A percentile compares a stretch with the other conserved stretches of the same genome.
phyloP scores from a whole-genome alignment of 2,113 vertebrate species.

The Amphiprion percula region DNA sequence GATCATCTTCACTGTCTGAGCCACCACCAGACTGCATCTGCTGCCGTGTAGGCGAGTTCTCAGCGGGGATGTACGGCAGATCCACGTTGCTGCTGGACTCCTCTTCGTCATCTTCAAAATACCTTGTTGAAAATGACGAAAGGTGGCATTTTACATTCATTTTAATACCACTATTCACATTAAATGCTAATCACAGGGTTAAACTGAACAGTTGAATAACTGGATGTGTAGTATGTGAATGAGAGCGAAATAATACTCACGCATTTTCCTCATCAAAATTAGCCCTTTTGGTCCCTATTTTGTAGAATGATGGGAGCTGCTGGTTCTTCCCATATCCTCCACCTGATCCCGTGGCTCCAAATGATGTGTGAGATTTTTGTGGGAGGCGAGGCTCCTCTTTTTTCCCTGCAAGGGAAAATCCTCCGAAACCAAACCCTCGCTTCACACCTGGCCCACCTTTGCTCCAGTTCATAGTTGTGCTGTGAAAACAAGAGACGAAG shows the following conservation, averaged over 20 bases:
- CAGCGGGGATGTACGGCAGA: conserved; percentile 97
- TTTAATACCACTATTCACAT: not conserved
- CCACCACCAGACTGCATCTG: conserved; percentile 91
- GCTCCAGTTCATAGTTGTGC: conserved; percentile 94
- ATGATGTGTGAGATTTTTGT: conserved; percentile 89
- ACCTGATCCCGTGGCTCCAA: conserved; percentile 86
- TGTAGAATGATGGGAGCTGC: conserved; percentile 97
- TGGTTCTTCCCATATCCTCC: conserved; percentile 90
- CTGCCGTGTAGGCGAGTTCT: conserved; percentile 97
- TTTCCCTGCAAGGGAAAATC: conserved; percentile 93
- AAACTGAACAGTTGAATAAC: not conserved
- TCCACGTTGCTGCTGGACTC: conserved; percentile 92
- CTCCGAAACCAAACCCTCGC: conserved; percentile 97
- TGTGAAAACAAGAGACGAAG: conserved; percentile 22
- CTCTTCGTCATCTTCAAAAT: conserved; percentile 99
- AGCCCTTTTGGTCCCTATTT: conserved; percentile 96
- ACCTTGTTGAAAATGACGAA: conserved; percentile 80
- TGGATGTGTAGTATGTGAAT: not conserved
- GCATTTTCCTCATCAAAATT: conserved; percentile 99
- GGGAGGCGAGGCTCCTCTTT: conserved; percentile 92
- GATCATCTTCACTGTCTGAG: conserved; percentile 98
- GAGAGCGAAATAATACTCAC: conserved; percentile 68
- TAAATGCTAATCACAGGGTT: not conserved
- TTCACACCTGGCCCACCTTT: conserved; percentile 96
- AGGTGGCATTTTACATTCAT: not conserved